phyloP scores from a whole-genome alignment of 2,888 invertebrate species.

The Thysanoteuthis rhombus region DNA sequence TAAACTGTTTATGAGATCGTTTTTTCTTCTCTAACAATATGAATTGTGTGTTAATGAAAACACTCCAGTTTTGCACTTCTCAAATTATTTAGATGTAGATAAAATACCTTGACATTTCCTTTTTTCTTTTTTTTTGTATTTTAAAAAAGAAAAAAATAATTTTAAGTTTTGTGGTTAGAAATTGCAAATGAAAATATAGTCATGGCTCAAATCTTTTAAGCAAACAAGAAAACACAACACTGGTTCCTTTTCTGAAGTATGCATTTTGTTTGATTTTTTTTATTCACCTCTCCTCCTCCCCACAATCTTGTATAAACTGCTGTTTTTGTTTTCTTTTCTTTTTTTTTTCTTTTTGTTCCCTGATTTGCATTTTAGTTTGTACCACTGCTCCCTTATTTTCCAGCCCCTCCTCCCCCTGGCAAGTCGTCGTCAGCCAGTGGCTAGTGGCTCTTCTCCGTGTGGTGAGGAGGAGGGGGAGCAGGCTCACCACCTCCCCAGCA shows the following conservation, averaged over 20 bases:
- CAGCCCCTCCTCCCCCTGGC: constrained; percentile 30
- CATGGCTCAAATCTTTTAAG: background rate
- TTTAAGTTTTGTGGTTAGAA: background rate
- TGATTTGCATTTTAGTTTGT: constrained; percentile 29
- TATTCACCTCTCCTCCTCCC: background rate
- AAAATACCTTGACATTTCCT: background rate
- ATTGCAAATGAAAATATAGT: background rate
- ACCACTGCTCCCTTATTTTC: constrained; percentile 31
- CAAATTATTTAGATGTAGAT: background rate
- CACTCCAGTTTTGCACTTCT: too few species aligned
- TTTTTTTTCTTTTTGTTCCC: constrained; percentile 19
- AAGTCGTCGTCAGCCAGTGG: constrained; percentile 19
- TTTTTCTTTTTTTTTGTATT: too few species aligned
- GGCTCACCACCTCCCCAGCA: constrained; percentile 27
- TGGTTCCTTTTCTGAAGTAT: background rate
- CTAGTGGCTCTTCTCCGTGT: constrained; percentile 28
- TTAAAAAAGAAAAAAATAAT: too few species aligned
- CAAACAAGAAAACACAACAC: background rate
- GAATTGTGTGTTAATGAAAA: background rate
- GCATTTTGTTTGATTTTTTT: background rate
- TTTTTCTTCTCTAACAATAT: background rate
- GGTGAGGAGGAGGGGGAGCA: constrained; percentile 25
- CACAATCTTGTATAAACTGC: background rate
- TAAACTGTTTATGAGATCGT: background rate
- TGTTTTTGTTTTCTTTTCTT: constrained; percentile 22